phyloP scores from a whole-genome alignment of 2,797 vertebrate species.

The Semotilus atromaculatus region DNA sequence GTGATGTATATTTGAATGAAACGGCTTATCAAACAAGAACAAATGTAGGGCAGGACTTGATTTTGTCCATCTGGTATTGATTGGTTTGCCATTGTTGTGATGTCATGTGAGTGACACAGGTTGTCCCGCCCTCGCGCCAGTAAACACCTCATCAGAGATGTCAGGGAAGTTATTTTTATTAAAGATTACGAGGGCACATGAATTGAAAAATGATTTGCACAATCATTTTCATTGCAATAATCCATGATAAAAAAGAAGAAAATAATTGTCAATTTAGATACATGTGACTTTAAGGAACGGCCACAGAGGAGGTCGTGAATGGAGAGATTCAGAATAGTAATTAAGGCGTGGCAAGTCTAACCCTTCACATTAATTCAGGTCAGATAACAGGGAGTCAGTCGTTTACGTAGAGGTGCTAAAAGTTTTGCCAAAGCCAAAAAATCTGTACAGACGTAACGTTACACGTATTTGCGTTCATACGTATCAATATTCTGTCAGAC shows the following conservation, averaged over 20 bases:
- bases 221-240: neutral
- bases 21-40: neutral
- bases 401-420: conserved; percentile 75
- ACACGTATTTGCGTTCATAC: conserved; percentile 50
- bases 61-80: neutral
- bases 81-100: neutral
- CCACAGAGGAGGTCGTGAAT: conserved; percentile 27
- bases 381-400: conserved; percentile 30
- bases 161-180: neutral
- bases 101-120: neutral
- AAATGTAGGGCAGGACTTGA: neutral
- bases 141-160: neutral
- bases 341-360: neutral
- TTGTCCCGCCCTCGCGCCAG: neutral
- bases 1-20: neutral
- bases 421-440: conserved; percentile 75
- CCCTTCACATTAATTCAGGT: neutral
- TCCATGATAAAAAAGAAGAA: neutral
- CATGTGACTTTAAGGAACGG: conserved; percentile 35
- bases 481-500: conserved; percentile 54
- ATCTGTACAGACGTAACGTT: conserved; percentile 11
- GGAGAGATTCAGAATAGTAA: neutral
- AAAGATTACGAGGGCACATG: neutral
- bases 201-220: neutral
- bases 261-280: neutral